Evolutionary conservation across 2,888 invertebrate genomes (phyloP).

Genomic region (Hyles lineata): DNA sequence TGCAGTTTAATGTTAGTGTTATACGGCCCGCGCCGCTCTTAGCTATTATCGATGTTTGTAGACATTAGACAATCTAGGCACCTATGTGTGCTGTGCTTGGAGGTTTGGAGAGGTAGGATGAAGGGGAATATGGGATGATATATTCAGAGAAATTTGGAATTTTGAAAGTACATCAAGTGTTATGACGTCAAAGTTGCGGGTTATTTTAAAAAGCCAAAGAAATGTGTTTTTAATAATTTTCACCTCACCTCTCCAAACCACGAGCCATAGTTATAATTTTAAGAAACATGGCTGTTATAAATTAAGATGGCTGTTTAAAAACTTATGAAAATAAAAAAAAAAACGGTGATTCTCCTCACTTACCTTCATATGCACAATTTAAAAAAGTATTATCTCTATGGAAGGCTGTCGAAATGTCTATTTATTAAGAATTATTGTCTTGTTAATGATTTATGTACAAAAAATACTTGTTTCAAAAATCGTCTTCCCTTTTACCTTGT

Average conservation of each 20-base stretch:
- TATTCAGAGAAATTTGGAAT: neutral
- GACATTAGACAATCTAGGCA: neutral
- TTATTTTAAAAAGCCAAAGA: no score
- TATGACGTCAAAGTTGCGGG: no score
- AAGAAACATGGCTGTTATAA: conserved; percentile 30
- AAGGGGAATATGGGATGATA: neutral
- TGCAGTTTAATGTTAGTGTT: conserved; percentile 82
- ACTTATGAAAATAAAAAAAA: conserved; percentile 46
- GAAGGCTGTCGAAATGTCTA: conserved; percentile 58
- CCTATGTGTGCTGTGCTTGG: conserved; percentile 9
- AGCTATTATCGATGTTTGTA: conserved; percentile 33
- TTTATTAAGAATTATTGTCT: conserved; percentile 39
- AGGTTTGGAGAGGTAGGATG: conserved; percentile 2
- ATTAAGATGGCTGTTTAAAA: conserved; percentile 55
- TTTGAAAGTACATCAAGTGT: no score
- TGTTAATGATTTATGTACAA: conserved; percentile 1
- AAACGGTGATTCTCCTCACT: conserved; percentile 47
- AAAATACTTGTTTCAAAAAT: conserved; percentile 29
- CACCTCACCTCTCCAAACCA: neutral
- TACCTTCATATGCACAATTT: conserved; percentile 59
- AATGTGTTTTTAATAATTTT: no score
- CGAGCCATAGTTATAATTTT: conserved; percentile 11
- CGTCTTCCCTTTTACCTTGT: conserved; percentile 36
- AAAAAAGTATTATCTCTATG: conserved; percentile 54
- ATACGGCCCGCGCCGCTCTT: conserved; percentile 43